A percentile compares a stretch with the other conserved stretches of the same genome.
These are phyloP conservation scores for Coreoperca whiteheadi DNA, from an alignment of 2,113 vertebrate genomes.

Conservation along the genomic window DNA sequence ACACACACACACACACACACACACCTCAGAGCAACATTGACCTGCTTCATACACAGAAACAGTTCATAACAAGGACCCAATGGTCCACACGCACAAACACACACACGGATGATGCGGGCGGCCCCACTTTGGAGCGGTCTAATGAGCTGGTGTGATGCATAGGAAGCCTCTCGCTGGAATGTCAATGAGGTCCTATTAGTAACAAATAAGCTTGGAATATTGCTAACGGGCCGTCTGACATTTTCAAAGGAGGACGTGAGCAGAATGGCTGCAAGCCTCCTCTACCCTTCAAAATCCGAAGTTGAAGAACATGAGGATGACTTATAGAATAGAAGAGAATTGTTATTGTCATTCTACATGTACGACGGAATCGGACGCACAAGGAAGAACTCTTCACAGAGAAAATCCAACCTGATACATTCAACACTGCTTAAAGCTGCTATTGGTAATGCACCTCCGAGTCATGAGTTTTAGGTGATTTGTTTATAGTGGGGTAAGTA, in stretches of 20 bases:
- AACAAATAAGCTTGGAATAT: constrained; percentile 72
- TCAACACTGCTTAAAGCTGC: neutral
- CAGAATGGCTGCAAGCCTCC: constrained; percentile 63
- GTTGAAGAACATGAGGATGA: constrained; percentile 45
- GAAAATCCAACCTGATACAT: neutral
- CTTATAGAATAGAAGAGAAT: no score
- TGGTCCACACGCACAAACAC: constrained; percentile 22
- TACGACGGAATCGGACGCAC: no score
- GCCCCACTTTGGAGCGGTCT: constrained; percentile 40
- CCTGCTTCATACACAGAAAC: constrained; percentile 48
- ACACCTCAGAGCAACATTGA: constrained; percentile 34
- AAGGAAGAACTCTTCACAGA: constrained; percentile 1
- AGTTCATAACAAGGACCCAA: constrained; percentile 44
- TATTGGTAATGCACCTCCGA: neutral
- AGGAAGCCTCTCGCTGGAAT: constrained; percentile 73
- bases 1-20: constrained; percentile 13
- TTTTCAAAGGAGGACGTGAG: constrained; percentile 78
- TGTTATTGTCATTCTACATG: no score
- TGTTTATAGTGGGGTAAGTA: neutral
- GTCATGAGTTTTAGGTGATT: neutral
- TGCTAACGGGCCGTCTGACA: constrained; percentile 80
- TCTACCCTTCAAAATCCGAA: constrained; percentile 63
- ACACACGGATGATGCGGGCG: constrained; percentile 33
- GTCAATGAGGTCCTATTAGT: constrained; percentile 79
- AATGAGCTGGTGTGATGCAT: constrained; percentile 77